Conservation (phyloP, 2,888 invertebrate genomes). For the Trichopoda pennipes region DNA sequence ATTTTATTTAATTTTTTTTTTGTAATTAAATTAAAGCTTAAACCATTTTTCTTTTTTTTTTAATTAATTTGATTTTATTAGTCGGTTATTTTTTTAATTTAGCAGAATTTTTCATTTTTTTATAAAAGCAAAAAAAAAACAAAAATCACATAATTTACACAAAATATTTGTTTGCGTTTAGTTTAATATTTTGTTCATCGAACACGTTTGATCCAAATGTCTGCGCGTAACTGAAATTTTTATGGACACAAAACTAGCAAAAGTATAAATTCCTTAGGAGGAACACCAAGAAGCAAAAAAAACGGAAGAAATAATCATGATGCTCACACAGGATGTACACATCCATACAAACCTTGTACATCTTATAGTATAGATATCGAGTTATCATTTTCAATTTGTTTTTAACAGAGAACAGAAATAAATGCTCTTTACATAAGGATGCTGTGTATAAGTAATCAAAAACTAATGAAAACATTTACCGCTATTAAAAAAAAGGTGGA, state of each 20-base stretch:
- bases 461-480: constrained; percentile 24
- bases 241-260: constrained; percentile 41
- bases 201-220: constrained; percentile 67
- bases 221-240: constrained; percentile 68
- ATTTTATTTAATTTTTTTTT: neutral
- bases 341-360: constrained; percentile 18
- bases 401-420: neutral
- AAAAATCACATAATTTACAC: constrained; percentile 32
- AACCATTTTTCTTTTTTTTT: constrained; percentile 2
- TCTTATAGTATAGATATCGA: constrained; percentile 38
- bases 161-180: constrained; percentile 4
- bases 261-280: constrained; percentile 42
- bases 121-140: constrained; percentile 27
- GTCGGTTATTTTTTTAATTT: neutral
- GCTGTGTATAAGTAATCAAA: constrained; percentile 21
- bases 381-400: neutral
- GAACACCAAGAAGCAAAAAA: constrained; percentile 3
- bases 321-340: constrained; percentile 51
- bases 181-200: constrained; percentile 17
- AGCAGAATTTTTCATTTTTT: constrained; percentile 29
- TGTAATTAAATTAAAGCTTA: neutral
- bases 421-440: constrained; percentile 27
- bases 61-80: neutral
- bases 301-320: constrained; percentile 34
- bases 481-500: constrained; percentile 32